Base-by-base conservation (phyloP, 1,140 invertebrate species). In the Gryon sp. region DNA sequence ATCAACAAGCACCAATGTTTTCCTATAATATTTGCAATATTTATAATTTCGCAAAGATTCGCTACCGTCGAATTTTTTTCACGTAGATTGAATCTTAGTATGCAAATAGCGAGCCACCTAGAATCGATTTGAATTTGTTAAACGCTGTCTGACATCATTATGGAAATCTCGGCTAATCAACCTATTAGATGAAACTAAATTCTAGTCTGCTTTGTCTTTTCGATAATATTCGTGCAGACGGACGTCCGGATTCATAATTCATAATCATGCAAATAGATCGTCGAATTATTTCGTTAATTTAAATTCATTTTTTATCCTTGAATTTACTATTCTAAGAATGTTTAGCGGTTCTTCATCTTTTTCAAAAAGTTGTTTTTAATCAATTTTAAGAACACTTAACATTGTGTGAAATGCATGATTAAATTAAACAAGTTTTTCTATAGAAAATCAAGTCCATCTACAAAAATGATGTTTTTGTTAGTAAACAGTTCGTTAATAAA, bases 41-140 rank as follows among this genome's bases (percentile, higher is more conserved):
- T 46, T 48, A 41, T 46, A 0, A 38, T 8, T 53, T 50, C 4
- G 50, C 59, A 8, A 59, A 60, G 66, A 53, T 66, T 57, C 22
- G 63, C 73, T 76, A 76, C 74, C 53, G 57, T 57, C 57, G 50
- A 65, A n/a, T n/a, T 28, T 5, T 52, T 76, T 69, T 43, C 36
- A 24, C 57, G 55, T 68, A 65, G 65, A 76, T 76, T 76, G 74
- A 76, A 70, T 76, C 59, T 76, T 76, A 70, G 74, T 53, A 76
- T 76, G 74, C 74, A 70, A 70, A 76, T 65, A 18, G 34, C 38
- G 8, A 55, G 36, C 28, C 40, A 28, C 45, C 32, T 76, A 18
- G 50, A 63, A 63, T 62, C 34, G 24, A 55, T 76, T 62, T 63
- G 57, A 63, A 65, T 69, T 65, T 14, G 48, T 52, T 63, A 45